Conservation (phyloP, 2,888 invertebrate species). For the Lysandra coridon region DNA sequence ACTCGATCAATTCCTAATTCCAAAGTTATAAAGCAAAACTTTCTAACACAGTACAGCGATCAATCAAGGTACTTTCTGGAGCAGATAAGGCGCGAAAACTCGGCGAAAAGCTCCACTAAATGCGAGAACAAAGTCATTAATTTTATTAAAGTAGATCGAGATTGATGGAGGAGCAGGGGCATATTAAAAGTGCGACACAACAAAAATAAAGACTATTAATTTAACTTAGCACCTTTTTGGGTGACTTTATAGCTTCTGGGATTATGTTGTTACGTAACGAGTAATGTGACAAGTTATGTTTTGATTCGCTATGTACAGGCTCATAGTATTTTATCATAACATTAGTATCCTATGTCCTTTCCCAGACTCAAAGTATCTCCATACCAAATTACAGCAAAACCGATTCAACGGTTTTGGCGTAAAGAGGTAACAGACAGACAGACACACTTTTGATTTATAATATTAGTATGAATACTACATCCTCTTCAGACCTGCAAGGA, state of each 20-base stretch:
- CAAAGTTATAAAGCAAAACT: slow-evolving; percentile 30
- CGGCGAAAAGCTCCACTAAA: slow-evolving; percentile 45
- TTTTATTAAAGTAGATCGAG: slow-evolving; percentile 65
- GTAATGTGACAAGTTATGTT: background rate
- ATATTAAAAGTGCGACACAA: slow-evolving; percentile 35
- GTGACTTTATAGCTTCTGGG: background rate
- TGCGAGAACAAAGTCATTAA: slow-evolving; percentile 57
- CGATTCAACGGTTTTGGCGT: too few species aligned
- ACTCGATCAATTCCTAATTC: background rate
- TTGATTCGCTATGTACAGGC: background rate
- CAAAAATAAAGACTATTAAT: slow-evolving; percentile 21
- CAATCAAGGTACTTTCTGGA: slow-evolving; percentile 43
- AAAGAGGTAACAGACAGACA: too few species aligned
- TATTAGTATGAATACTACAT: too few species aligned
- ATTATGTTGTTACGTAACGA: background rate
- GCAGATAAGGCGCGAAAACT: slow-evolving; percentile 38
- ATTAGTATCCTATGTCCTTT: too few species aligned
- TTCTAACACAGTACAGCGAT: slow-evolving; percentile 39
- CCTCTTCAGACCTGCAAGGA: too few species aligned
- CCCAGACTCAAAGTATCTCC: too few species aligned
- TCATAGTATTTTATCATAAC: too few species aligned
- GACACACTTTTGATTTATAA: too few species aligned
- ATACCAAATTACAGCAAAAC: too few species aligned
- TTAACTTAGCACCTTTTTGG: slow-evolving; percentile 15
- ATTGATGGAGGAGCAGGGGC: slow-evolving; percentile 52